phyloP scores from a whole-genome alignment of 2,113 vertebrate species.

The Sinocyclocheilus anophthalmus region DNA sequence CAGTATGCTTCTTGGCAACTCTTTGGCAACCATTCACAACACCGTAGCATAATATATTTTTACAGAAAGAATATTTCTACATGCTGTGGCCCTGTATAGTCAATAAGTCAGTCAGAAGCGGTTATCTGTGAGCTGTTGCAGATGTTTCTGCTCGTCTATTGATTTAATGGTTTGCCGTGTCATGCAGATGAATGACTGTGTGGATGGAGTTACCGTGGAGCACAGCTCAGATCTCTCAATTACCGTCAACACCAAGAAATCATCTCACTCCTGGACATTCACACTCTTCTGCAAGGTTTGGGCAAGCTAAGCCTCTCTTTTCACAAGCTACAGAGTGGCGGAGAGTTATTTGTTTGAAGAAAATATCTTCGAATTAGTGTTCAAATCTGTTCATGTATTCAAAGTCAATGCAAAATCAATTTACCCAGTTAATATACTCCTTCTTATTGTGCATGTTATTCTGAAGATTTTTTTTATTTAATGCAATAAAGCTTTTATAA shows the following conservation, averaged over 20 bases:
- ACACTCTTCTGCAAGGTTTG: constrained; percentile 96
- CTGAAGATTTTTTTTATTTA: background rate
- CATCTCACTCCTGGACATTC: constrained; percentile 94
- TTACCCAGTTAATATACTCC: background rate
- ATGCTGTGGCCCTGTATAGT: background rate
- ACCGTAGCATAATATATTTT: background rate
- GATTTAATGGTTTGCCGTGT: background rate
- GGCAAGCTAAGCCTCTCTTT: background rate
- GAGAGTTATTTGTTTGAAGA: background rate
- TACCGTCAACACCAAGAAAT: constrained; percentile 95
- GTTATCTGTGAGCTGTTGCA: background rate
- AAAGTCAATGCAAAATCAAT: background rate
- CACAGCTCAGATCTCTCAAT: constrained; percentile 90
- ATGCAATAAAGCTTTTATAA: background rate
- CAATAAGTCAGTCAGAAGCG: background rate
- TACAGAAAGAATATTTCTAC: background rate
- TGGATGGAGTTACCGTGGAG: constrained; percentile 93
- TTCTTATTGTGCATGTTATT: too few relatives aligned
- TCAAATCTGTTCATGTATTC: background rate
- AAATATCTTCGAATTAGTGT: background rate
- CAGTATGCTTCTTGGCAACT: background rate
- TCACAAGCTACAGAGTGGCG: background rate
- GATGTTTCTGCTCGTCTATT: background rate
- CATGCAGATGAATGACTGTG: constrained; percentile 88
- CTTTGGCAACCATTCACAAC: background rate